Conservation (phyloP, 2,888 invertebrate species). For the Sminthurides aquaticus region DNA sequence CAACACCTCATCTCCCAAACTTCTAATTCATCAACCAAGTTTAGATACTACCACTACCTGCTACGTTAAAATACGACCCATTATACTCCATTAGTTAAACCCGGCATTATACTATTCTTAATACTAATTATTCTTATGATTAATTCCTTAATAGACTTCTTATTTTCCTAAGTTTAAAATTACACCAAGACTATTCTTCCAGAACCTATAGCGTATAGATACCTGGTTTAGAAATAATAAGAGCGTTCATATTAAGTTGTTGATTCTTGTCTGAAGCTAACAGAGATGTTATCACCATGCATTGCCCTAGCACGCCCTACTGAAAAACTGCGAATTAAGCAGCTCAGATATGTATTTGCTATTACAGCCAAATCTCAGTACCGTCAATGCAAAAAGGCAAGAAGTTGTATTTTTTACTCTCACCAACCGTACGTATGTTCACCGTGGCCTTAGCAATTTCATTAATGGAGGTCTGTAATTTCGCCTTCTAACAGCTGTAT, state of each 20-base stretch:
- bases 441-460: not conserved
- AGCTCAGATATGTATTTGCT: not conserved
- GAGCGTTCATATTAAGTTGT: not conserved
- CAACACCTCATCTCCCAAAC: not conserved
- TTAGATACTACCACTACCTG: not conserved
- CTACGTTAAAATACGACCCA: too few species aligned
- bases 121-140: not conserved
- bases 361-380: not conserved
- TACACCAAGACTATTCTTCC: not conserved
- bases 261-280: not conserved
- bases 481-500: not conserved
- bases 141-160: not conserved
- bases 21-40: not conserved
- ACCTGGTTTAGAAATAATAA: not conserved
- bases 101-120: not conserved
- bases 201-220: too few species aligned
- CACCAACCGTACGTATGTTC: not conserved
- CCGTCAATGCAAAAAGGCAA: not conserved
- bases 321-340: not conserved
- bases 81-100: too few species aligned
- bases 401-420: not conserved
- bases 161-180: not conserved
- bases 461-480: not conserved
- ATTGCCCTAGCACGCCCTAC: not conserved
- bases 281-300: not conserved